Conservation (phyloP, 2,888 invertebrate genomes). For the Monochamus alternatus region DNA sequence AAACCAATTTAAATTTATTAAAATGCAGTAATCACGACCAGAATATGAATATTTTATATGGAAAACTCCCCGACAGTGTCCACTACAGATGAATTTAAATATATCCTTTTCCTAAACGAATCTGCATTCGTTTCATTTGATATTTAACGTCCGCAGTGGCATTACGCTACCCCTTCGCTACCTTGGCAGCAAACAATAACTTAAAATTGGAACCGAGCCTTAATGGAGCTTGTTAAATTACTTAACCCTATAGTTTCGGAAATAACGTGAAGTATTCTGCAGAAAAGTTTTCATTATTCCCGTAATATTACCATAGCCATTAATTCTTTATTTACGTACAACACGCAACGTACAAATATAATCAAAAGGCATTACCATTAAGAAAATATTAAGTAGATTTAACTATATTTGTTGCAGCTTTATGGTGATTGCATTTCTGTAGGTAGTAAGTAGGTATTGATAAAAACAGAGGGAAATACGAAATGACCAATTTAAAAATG, state of each 20-base stretch:
- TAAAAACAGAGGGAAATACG: conserved; percentile 12
- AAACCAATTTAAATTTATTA: too few relatives aligned
- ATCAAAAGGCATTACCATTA: conserved; percentile 59
- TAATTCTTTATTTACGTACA: conserved; percentile 50
- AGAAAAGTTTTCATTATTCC: conserved; percentile 26
- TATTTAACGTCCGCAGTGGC: background rate
- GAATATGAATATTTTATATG: too few relatives aligned
- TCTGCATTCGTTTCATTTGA: background rate
- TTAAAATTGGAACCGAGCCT: background rate
- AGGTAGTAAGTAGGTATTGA: conserved; percentile 32
- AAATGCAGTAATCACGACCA: too few relatives aligned
- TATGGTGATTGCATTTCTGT: conserved; percentile 41
- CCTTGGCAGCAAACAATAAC: background rate
- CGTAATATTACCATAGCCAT: conserved; percentile 40
- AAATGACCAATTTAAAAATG: too few relatives aligned
- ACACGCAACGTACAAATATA: conserved; percentile 58
- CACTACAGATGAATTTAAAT: too few relatives aligned
- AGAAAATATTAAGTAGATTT: conserved; percentile 61
- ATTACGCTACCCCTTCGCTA: background rate
- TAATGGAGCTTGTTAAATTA: background rate
- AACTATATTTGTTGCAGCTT: conserved; percentile 42
- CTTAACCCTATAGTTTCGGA: background rate
- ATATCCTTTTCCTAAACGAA: too few relatives aligned
- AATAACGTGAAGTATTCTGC: conserved; percentile 10
- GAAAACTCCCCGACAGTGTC: too few relatives aligned